phyloP scores from a whole-genome alignment of 2,888 invertebrate species.

The Stenurella melanura region DNA sequence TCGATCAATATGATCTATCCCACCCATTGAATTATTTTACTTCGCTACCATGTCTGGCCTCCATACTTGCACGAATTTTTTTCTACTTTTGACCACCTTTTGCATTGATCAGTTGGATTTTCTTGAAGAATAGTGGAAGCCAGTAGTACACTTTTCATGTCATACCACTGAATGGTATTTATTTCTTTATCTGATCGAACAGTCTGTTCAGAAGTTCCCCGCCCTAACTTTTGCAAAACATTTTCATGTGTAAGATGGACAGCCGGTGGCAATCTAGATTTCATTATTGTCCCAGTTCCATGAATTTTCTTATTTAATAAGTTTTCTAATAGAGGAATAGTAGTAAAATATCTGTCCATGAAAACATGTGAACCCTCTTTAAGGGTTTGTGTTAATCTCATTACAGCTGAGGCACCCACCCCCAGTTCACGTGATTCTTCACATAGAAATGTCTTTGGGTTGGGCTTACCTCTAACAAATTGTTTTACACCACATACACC shows the following conservation, averaged over 20 bases:
- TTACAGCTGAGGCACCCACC: neutral
- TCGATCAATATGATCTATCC: neutral
- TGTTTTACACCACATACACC: no score
- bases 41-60: no score
- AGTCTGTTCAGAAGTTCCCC: neutral
- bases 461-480: neutral
- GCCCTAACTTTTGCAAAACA: neutral
- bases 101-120: no score
- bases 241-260: neutral
- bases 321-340: neutral
- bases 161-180: neutral
- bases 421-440: neutral
- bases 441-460: neutral
- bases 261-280: no score
- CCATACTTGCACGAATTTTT: no score
- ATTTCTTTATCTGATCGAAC: neutral
- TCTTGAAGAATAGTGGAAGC: neutral
- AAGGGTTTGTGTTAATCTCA: neutral
- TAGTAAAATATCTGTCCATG: no score
- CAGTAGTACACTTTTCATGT: neutral
- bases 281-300: neutral
- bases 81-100: no score
- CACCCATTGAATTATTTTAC: neutral
- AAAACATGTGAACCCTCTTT: neutral
- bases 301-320: neutral